phyloP scores from a whole-genome alignment of 2,888 invertebrate species.

The Drosophila paranaensis region DNA sequence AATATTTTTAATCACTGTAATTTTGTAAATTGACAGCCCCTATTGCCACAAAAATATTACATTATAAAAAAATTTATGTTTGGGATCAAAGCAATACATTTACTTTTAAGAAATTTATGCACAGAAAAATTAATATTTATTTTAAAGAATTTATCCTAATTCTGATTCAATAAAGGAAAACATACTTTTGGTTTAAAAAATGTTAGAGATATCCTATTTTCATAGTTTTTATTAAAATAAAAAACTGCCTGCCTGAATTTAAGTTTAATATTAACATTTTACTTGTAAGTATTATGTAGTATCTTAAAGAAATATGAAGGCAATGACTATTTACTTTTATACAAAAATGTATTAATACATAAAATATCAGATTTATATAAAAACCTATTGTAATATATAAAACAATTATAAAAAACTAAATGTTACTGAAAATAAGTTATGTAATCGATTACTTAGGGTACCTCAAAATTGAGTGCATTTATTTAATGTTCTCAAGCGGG shows the following conservation, averaged over 20 bases:
- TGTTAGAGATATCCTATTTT: background rate
- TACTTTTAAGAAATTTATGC: background rate
- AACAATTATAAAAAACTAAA: background rate
- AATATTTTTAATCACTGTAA: conserved; percentile 11
- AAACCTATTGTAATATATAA: background rate
- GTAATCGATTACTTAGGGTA: conserved; percentile 9
- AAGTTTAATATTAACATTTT: background rate
- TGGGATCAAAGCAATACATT: background rate
- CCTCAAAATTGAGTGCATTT: conserved; percentile 9
- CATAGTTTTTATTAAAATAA: background rate
- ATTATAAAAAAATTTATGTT: background rate
- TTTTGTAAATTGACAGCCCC: conserved; percentile 23
- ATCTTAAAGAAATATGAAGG: background rate
- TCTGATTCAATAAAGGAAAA: conserved; percentile 24
- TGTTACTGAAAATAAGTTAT: background rate
- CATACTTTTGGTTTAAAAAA: conserved; percentile 20
- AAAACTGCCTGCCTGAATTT: background rate
- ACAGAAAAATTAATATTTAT: conserved; percentile 17
- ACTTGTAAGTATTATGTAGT: background rate
- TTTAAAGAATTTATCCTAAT: conserved; percentile 17
- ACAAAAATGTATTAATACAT: background rate
- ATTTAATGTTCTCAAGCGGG: conserved; percentile 12
- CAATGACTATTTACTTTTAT: background rate
- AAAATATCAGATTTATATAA: background rate
- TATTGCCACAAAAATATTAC: background rate